Base-by-base conservation (phyloP, 92 coral and sea anemone genomes). In the Hydrozoanthus gracilis region DNA sequence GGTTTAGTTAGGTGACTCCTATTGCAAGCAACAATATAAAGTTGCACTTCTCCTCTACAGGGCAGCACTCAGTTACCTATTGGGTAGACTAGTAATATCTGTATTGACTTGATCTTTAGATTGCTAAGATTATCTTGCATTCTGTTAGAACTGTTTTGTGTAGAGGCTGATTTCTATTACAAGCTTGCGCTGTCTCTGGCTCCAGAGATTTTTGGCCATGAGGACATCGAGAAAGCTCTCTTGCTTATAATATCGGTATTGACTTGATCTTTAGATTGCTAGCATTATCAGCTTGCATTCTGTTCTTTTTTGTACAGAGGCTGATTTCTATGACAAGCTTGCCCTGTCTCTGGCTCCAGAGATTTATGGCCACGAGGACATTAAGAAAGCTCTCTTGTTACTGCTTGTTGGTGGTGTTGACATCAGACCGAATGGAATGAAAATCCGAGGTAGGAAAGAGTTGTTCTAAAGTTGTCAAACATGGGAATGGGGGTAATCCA, bases 171-270 rank as follows among this genome's bases (percentile, higher is more conserved):
- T 83, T 96, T 96, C 84, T 96, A 96, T 79, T 96, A 96, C 86
- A 95, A 96, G 74, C 89, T 96, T 39, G 94, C 99, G 50, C 88
- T 91, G 51, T 96, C 99, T 12, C 87, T 96, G 17, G 99, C 99
- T 47, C 99, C 99, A 78, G 99, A 96, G 77, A 96, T 96, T 84
- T 96, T 95, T 90, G 99, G 99, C 74, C 99, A 96, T 88, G 99
- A 96, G 82, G 99, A 96, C 83, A 96, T 96, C 79, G 95, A 96
- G 91, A 96, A 96, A 83, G 99, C 98, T 0, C 82, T 96, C 82
- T 69, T 96, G 39, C 39, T 2, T 27, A 27, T 27, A 27, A 27
- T 27, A 2, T 27, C 39, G 0, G 39, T 27, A 27, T 27, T 27
- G 39, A 27, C 39, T 27, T 27, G 39, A 27, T 27, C 39, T 27